These are phyloP conservation scores for Stegophylla sp. DNA, from an alignment of 2,888 invertebrate genomes.

Conservation along the genomic window DNA sequence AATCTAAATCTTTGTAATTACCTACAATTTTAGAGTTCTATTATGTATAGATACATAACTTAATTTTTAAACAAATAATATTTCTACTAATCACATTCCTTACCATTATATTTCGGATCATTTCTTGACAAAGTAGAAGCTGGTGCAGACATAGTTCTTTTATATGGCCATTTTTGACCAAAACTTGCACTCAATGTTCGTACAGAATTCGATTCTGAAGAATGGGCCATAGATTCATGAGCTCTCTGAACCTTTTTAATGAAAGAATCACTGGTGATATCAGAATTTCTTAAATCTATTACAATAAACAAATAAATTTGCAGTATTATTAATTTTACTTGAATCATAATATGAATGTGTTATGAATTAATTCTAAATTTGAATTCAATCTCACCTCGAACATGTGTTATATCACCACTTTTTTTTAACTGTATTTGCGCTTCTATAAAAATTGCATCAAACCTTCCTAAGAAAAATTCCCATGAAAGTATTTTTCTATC, in stretches of 20 bases:
- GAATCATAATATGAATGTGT: background rate
- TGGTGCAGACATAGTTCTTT: constrained; percentile 91
- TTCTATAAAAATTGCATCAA: constrained; percentile 93
- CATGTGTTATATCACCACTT: constrained; percentile 81
- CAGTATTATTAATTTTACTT: background rate
- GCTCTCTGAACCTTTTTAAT: constrained; percentile 86
- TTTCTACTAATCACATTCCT: too few species aligned
- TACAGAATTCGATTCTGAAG: constrained; percentile 69
- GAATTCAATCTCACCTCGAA: constrained; percentile 72
- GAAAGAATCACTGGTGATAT: constrained; percentile 84
- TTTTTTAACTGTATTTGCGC: constrained; percentile 89
- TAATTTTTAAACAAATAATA: background rate
- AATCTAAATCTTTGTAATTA: background rate
- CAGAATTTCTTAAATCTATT: constrained; percentile 86
- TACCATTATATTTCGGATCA: constrained; percentile 69
- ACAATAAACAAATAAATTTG: constrained; percentile 55
- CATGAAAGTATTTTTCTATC: constrained; percentile 90
- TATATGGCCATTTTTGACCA: constrained; percentile 93
- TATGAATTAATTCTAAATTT: background rate
- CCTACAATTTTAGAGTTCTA: background rate
- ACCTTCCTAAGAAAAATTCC: constrained; percentile 97
- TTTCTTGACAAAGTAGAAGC: constrained; percentile 80
- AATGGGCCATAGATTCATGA: constrained; percentile 81
- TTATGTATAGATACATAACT: background rate
- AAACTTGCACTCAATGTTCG: constrained; percentile 87